phyloP scores from a whole-genome alignment of 2,888 invertebrate genomes.

The Allophyes oxyacanthae region DNA sequence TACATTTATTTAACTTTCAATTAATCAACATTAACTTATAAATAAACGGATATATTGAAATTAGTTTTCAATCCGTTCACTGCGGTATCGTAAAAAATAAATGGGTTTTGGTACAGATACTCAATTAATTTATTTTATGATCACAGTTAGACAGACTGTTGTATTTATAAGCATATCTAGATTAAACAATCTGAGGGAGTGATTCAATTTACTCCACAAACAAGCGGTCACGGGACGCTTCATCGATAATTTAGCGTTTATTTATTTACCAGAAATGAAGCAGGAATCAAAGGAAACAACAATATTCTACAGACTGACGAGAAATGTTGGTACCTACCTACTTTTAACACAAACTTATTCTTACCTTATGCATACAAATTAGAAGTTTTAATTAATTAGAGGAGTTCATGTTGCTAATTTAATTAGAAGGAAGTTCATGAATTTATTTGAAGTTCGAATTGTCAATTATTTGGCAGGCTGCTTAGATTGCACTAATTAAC shows the following conservation, averaged over 20 bases:
- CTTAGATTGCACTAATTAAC: conserved; percentile 34
- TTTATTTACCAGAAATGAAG: conserved; percentile 57
- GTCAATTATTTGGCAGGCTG: conserved; percentile 40
- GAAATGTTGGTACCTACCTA: conserved; percentile 34
- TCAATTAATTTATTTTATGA: conserved; percentile 20
- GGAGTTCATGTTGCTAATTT: conserved; percentile 59
- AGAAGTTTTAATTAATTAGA: conserved; percentile 65
- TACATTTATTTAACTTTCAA: too few species aligned
- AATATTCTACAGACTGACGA: conserved; percentile 19
- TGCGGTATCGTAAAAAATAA: too few species aligned
- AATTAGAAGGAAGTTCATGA: conserved; percentile 58
- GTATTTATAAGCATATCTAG: conserved; percentile 66
- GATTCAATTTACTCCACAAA: conserved; percentile 77
- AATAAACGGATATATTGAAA: too few species aligned
- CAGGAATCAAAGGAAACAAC: conserved; percentile 45
- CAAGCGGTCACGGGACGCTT: conserved; percentile 59
- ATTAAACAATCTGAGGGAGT: conserved; percentile 72
- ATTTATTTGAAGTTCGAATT: conserved; percentile 53
- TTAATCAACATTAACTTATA: too few species aligned
- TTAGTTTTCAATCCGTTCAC: too few species aligned
- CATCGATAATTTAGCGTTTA: conserved; percentile 66
- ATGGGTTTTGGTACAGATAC: too few species aligned
- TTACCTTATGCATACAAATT: conserved; percentile 60
- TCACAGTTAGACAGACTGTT: conserved; percentile 15
- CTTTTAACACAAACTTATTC: conserved; percentile 40